Evolutionary conservation across 1,140 invertebrate species (phyloP), one percentile per base, ranked within the genome.

Genomic region (Anastatus disparis): DNA sequence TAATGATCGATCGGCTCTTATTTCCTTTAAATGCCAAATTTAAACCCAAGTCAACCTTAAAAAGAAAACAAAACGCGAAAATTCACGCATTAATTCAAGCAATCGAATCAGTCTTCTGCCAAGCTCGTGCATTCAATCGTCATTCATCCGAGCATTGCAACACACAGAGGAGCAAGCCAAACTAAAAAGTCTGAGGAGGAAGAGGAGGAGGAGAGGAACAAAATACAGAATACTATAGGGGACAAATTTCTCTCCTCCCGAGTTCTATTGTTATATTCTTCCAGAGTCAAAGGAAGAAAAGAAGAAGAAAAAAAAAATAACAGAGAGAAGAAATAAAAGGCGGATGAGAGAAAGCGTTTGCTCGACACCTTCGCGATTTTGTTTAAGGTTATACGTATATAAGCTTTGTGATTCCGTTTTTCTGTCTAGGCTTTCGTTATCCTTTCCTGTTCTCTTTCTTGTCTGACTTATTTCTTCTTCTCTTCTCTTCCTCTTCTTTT

Each of bases 181-280:
- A n/a, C n/a, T n/a, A n/a, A n/a, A n/a, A n/a, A n/a, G 55, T 12
- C 22, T 4, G 44, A 50, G 46, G n/a, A 44, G 13, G 13, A 35
- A n/a, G 10, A 31, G 27, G 26, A 35, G 42, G 65, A 59, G 55
- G 42, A n/a, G n/a, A n/a, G n/a, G 42, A 68, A 68, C 65, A 68
- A 68, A 68, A 44, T 68, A 44, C 55, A 38, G n/a, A n/a, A n/a
- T n/a, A n/a, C n/a, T n/a, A n/a, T n/a, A n/a, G n/a, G 12, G 55
- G 65, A 68, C 65, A 68, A 68, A 68, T 68, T 68, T 68, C 65
- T n/a, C n/a, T 68, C 44, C 65, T 68, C 46, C 55, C 42, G 56
- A 22, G 1, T 46, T 3, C 29, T 68, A 59, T 68, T 68, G 65
- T 68, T 68, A 20, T 35, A 38, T 2, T 2, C 44, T n/a, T n/a